These are phyloP conservation scores for Eucera pruinosa DNA, from an alignment of 2,888 invertebrate species.

Conservation along the genomic window DNA sequence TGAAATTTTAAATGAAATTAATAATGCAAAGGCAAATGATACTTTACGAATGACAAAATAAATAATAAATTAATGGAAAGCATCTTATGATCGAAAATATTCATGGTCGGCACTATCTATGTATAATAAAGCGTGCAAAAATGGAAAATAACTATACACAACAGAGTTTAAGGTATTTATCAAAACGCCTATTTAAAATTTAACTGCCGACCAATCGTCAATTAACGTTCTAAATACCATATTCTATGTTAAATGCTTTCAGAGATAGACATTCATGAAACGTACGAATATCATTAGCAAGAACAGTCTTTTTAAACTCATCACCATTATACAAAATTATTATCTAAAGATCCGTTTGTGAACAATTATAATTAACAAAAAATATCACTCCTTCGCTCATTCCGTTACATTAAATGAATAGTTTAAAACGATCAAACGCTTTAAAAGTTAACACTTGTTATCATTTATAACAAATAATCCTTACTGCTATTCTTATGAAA, in stretches of 20 bases:
- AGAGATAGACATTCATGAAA: conserved; percentile 4
- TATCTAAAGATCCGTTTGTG: not conserved
- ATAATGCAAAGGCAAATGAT: conserved; percentile 25
- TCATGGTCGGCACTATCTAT: conserved; percentile 65
- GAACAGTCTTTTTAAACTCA: conserved; percentile 50
- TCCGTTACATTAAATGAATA: not conserved
- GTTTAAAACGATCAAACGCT: conserved; percentile 7
- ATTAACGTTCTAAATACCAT: conserved; percentile 23
- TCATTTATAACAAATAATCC: conserved; percentile 6
- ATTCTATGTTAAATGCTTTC: conserved; percentile 26
- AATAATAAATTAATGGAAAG: conserved; percentile 63
- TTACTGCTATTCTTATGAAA: conserved; percentile 28
- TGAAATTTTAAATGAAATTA: not conserved
- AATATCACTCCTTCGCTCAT: conserved; percentile 33
- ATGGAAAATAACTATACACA: conserved; percentile 14
- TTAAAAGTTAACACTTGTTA: conserved; percentile 9
- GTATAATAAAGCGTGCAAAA: conserved; percentile 8
- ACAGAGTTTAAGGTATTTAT: not conserved
- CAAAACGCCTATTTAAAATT: not conserved
- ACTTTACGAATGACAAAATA: conserved; percentile 59
- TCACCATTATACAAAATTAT: conserved; percentile 13
- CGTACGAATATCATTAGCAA: conserved; percentile 14
- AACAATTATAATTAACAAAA: conserved; percentile 18
- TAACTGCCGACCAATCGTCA: conserved; percentile 68
- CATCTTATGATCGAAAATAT: conserved; percentile 32